phyloP scores from a whole-genome alignment of 2,113 vertebrate species.

The Loxodonta africana region DNA sequence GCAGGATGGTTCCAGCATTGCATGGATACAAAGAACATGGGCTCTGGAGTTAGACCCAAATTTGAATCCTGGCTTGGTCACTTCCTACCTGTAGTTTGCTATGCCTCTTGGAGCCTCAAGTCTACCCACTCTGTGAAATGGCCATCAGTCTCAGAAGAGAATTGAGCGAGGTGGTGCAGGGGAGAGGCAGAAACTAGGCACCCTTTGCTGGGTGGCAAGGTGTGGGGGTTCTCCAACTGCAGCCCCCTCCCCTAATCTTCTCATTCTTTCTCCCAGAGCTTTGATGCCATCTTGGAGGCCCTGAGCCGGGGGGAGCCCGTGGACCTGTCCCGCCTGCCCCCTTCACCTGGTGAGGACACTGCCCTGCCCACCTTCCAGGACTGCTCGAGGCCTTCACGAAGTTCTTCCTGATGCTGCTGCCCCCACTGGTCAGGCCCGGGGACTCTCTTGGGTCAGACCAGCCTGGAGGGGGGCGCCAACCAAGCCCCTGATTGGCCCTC shows the following conservation, averaged over 20 bases:
- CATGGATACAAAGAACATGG: background rate
- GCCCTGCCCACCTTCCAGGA: background rate
- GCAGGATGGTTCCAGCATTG: background rate
- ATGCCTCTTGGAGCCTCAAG: background rate
- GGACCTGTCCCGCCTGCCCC: constrained; percentile 89
- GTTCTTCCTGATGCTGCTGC: background rate
- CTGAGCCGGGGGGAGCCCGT: constrained; percentile 88
- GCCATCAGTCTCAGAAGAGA: background rate
- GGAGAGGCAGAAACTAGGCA: background rate
- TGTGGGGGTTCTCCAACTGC: background rate
- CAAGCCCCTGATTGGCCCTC: background rate
- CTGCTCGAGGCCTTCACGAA: background rate
- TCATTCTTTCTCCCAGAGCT: constrained; percentile 85
- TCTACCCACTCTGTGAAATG: constrained; percentile 1
- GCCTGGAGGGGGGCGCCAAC: background rate
- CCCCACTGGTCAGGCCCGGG: background rate
- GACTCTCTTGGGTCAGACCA: background rate
- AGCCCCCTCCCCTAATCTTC: background rate
- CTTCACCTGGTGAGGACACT: constrained; percentile 91
- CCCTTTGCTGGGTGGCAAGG: background rate
- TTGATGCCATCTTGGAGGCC: constrained; percentile 90
- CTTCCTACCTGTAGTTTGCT: background rate
- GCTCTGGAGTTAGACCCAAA: background rate
- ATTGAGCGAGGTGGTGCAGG: background rate
- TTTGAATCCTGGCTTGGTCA: background rate